Base-by-base conservation (phyloP, 2,888 invertebrate genomes). In the Euzetes globulus region DNA sequence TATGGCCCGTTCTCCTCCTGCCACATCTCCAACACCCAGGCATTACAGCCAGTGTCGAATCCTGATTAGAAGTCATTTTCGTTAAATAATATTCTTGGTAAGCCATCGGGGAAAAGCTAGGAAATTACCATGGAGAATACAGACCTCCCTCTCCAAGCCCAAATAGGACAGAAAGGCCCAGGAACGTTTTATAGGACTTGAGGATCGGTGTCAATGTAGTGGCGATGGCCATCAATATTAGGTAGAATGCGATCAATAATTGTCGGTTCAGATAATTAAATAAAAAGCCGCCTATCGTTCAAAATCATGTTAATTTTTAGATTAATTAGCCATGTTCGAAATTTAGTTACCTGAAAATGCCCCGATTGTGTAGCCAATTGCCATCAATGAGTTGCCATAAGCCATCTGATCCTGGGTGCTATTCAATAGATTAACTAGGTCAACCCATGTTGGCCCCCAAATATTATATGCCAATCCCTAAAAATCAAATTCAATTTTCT, bases 361-460 rank as follows among this genome's bases (percentile, higher is more conserved):
- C 4, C 73, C 73, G 19, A 72, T 3, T 9, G 41, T 72, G n/a
- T 72, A 72, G 3, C 73, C 73, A 41, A 72, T 72, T 37, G 73
- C 73, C 58, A 72, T 58, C 33, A 72, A 45, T 45, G 73, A 72
- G 60, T 72, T 72, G 60, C 73, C 73, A 25, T 72, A 72, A n/a
- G 73, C 63, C 55, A 72, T 55, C 9, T 55, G 33, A 65, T 65
- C 37, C 29, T 72, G 73, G 6, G 63, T 58, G 37, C 73, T 72
- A 22, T 72, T n/a, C n/a, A 72, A 33, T 22, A 72, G 58, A 41
- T 29, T 45, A 27, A 72, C 58, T 13, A 72, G 41, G 45, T 72
- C 73, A 13, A 72, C 58, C 73, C 73, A 72, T 25, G 73, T 65
- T 22, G 73, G 73, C 9, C 73, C 73, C 73, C 73, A 72, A 37